Base-by-base conservation (phyloP, 2,888 invertebrate genomes). In the Uloborus plumipes region DNA sequence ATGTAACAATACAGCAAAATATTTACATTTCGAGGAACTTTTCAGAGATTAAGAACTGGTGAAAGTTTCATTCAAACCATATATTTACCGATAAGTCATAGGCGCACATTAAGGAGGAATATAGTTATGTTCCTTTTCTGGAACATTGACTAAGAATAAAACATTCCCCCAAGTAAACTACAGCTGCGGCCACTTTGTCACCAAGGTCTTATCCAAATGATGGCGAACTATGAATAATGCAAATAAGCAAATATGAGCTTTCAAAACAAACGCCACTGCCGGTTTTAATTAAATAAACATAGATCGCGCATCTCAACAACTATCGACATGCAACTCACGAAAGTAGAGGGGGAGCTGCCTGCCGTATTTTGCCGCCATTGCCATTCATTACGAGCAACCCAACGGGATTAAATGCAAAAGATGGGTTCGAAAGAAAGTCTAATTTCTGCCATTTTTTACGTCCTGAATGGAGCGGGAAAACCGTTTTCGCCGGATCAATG, bases 381-480 rank as follows among this genome's bases (percentile, higher is more conserved):
- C 55, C 55, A 55, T 55, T 55, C 55, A 55, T 55, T 55, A 55
- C 20, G 18, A n/a, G 9, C 55, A 18, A 20, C 39, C 55, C 55
- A 55, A 9, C 55, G 55, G 55, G 55, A 55, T 55, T 55, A 55
- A 55, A 55, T 55, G 16, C 55, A 55, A 39, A 39, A 18, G n/a
- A 55, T 15, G 55, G 20, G 55, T 55, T 18, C 16, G 20, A 55
- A 55, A 55, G 55, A 39, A 55, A 55, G 55, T 55, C 55, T 55
- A 55, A 55, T 55, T 55, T 55, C 55, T 20, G 20, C 55, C 55
- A 18, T 55, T 55, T 55, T 55, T 55, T 55, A 20, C 55, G 18
- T 55, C 55, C 55, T n/a, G 55, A 55, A 55, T 55, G 55, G 55
- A n/a, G 20, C n/a, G 18, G 55, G 55, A 55, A 55, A n/a, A 39